Base-by-base conservation (phyloP, 2,113 vertebrate genomes). In the Triplophysa rosa region DNA sequence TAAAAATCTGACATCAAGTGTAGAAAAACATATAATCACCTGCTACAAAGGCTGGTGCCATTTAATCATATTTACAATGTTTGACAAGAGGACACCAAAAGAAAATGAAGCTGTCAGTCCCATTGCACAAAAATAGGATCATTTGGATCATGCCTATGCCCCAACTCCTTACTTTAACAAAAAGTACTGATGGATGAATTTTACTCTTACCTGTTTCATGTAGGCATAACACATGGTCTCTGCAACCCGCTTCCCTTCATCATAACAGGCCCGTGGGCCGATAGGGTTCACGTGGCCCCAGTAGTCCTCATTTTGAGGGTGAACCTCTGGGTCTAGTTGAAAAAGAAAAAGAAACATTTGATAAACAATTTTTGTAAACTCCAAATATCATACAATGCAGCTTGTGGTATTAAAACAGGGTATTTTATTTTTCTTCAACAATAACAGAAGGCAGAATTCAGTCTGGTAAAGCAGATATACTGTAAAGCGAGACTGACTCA, bases 201-300 rank as follows among this genome's bases (percentile, higher is more conserved):
- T 33, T 11, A 24, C 9, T 16, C 80, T 47, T 92, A 99, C 97
- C 97, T 99, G 98, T 75, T 99, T 99, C 97, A 98, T 99, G 87
- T 99, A 99, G 62, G 97, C 96, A 7, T 98, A 99, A 86, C 98
- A 99, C 98, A 99, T 99, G 5, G 98, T 99, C 91, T 99, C 98
- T 0, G 97, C 97, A 4, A 98, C 98, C 0, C 97, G 93, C 8
- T 99, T 99, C 47, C 97, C 97, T 87, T 99, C 98, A n/a, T 99
- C 97, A 0, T 99, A 99, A 88, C 98, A 99, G 7, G 97, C 98
- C 64, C 97, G 93, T 10, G 98, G 98, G 9, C 98, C 98, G 10
- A 99, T 98, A 0, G 98, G 98, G 86, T 99, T 99, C 72, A 99
- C 97, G 0, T 99, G 97, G 7, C 98, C 98, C 98, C 98, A 99